Conservation (phyloP, 1,140 invertebrate genomes). For the Drosophila lacteicornis region DNA sequence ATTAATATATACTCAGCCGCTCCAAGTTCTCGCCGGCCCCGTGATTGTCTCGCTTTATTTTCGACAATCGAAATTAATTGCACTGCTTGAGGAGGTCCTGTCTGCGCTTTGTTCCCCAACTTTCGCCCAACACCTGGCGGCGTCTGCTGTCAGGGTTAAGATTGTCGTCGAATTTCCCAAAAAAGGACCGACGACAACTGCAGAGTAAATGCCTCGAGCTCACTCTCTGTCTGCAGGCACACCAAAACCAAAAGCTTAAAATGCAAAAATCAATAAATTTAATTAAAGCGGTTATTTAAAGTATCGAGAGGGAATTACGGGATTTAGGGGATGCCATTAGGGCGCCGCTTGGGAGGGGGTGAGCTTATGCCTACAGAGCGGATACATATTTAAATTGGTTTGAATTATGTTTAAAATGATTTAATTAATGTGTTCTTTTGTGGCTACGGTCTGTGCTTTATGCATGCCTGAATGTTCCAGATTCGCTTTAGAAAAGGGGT, state of each 20-base stretch:
- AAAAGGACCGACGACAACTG: neutral
- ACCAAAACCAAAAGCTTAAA: constrained; percentile 35
- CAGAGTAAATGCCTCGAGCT: constrained; percentile 6
- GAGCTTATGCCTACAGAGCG: constrained; percentile 1
- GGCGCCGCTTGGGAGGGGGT: neutral
- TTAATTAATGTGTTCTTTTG: constrained; percentile 31
- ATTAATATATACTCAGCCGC: constrained; percentile 56
- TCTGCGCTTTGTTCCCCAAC: constrained; percentile 34
- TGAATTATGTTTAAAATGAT: constrained; percentile 29
- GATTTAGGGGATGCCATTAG: constrained; percentile 28
- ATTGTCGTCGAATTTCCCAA: constrained; percentile 23
- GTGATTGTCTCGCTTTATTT: constrained; percentile 57
- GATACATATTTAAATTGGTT: constrained; percentile 36
- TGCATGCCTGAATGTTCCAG: neutral
- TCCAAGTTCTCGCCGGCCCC: constrained; percentile 20
- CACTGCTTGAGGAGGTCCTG: constrained; percentile 42
- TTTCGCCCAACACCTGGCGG: constrained; percentile 48
- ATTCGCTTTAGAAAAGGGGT: neutral
- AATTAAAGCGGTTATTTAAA: constrained; percentile 54
- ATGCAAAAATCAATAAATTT: constrained; percentile 61
- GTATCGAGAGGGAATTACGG: constrained; percentile 32
- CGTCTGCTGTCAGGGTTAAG: constrained; percentile 29
- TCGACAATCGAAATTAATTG: constrained; percentile 72
- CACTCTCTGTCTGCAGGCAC: constrained; percentile 17
- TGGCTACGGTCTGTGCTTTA: neutral